Evolutionary conservation across 2,888 invertebrate species (phyloP).

Genomic region (Leptopterna dolabrata): DNA sequence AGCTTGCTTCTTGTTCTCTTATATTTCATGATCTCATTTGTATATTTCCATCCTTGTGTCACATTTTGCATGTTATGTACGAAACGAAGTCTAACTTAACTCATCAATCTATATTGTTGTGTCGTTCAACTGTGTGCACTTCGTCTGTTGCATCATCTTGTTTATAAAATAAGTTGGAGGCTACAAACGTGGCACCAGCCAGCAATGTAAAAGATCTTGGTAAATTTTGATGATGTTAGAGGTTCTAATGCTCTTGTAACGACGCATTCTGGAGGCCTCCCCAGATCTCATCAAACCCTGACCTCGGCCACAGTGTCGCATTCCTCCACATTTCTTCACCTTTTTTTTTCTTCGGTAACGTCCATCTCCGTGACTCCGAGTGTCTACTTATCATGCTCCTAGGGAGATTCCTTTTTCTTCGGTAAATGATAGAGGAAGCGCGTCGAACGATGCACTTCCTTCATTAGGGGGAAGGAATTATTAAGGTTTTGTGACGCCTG

Average conservation of each 20-base stretch:
- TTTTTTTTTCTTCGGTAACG: neutral
- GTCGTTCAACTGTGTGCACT: too few species aligned
- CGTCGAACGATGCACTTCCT: neutral
- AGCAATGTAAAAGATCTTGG: neutral
- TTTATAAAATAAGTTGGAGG: too few species aligned
- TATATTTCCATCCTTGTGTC: too few species aligned
- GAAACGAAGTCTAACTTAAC: too few species aligned
- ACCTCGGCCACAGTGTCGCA: neutral
- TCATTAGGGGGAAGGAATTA: neutral
- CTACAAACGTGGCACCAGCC: neutral
- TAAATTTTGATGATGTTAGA: neutral
- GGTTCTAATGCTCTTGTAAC: neutral
- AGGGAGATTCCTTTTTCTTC: neutral
- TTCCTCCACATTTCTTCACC: neutral
- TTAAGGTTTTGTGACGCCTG: neutral
- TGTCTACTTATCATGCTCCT: neutral
- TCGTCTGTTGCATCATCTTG: too few species aligned
- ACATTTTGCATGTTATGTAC: too few species aligned
- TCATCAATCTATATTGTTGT: too few species aligned
- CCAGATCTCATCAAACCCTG: neutral
- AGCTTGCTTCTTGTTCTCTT: too few species aligned
- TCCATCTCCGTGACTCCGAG: neutral
- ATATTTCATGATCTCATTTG: too few species aligned
- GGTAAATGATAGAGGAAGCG: neutral
- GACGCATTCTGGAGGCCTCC: neutral